Evolutionary conservation across 2,888 invertebrate genomes (phyloP).

Genomic region (Cataglyphis rosenhaueri): DNA sequence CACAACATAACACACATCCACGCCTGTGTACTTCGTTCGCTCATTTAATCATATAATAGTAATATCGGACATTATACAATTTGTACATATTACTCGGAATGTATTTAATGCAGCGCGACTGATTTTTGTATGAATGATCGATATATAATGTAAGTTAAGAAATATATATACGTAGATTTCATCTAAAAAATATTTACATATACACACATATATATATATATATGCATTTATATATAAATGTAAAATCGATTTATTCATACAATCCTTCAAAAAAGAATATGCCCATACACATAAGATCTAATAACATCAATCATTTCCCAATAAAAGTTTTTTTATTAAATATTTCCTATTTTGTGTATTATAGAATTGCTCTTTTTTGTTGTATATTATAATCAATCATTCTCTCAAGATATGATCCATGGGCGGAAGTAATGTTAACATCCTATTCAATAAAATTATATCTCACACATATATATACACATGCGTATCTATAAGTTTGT

Average conservation of each 20-base stretch:
- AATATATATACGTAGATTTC: constrained; percentile 56
- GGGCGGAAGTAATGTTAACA: constrained; percentile 52
- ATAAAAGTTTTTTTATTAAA: constrained; percentile 58
- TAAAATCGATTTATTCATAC: constrained; percentile 68
- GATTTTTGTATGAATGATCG: constrained; percentile 68
- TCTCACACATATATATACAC: constrained; percentile 63
- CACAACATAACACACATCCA: constrained; percentile 60
- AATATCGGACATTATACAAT: constrained; percentile 54
- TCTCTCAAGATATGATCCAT: constrained; percentile 59
- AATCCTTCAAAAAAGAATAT: constrained; percentile 56
- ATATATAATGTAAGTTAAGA: constrained; percentile 68
- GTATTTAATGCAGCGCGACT: constrained; percentile 70
- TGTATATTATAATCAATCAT: constrained; percentile 52
- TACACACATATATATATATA: constrained; percentile 52
- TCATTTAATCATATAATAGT: constrained; percentile 73
- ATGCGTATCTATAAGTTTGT: constrained; percentile 65
- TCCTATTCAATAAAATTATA: constrained; percentile 54
- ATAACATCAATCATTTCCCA: constrained; percentile 61
- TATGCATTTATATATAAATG: constrained; percentile 69
- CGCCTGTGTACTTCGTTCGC: constrained; percentile 74
- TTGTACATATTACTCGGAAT: constrained; percentile 74
- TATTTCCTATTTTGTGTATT: constrained; percentile 60
- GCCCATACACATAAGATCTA: constrained; percentile 67
- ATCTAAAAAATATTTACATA: constrained; percentile 63
- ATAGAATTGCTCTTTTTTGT: constrained; percentile 59